Evolutionary conservation across 2,797 vertebrate genomes (phyloP).

Genomic region (Sorex maritimensis): DNA sequence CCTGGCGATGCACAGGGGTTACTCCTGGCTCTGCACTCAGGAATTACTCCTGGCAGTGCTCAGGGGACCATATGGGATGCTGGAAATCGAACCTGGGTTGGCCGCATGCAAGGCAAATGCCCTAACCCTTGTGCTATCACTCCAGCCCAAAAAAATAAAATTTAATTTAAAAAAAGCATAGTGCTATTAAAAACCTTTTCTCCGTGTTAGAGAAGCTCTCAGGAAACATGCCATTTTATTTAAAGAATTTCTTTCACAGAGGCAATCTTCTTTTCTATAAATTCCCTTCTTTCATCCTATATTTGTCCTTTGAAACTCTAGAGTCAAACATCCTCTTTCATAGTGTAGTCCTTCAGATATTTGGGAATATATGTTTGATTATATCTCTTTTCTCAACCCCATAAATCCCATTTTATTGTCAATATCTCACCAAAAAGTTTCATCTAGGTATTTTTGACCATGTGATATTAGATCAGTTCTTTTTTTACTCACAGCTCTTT

Average conservation of each 20-base stretch:
- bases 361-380: background rate
- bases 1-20: no score
- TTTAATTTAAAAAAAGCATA: background rate
- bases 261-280: slow-evolving; percentile 71
- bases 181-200: background rate
- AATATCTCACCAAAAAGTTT: slow-evolving; percentile 9
- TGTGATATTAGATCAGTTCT: background rate
- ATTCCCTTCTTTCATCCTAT: slow-evolving; percentile 77
- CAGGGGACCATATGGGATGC: no score
- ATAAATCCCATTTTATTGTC: background rate
- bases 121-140: no score
- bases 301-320: slow-evolving; percentile 36
- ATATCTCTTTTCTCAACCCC: background rate
- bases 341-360: slow-evolving; percentile 16
- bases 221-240: background rate
- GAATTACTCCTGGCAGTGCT: no score
- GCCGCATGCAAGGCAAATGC: no score
- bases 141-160: no score
- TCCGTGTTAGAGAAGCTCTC: no score
- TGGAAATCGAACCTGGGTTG: no score
- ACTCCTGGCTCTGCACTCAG: no score
- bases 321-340: background rate
- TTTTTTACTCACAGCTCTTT: background rate
- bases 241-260: background rate
- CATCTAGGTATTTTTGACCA: background rate